Evolutionary conservation across 2,888 invertebrate genomes (phyloP).

Genomic region (Trypoxylon attenuatum): DNA sequence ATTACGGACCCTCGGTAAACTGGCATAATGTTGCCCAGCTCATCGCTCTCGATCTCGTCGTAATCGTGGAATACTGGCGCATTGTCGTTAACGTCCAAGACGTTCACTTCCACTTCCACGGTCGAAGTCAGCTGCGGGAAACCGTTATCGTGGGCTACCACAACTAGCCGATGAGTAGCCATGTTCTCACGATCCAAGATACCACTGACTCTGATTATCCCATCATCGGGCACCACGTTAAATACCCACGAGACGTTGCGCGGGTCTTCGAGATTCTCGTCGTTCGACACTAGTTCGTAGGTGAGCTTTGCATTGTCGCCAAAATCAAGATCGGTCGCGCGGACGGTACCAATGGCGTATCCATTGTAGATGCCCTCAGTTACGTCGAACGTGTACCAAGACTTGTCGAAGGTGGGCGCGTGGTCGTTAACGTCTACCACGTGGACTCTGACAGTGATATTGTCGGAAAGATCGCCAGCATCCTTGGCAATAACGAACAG

Average conservation of each 20-base stretch:
- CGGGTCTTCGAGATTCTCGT: slow-evolving; percentile 62
- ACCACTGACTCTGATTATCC: slow-evolving; percentile 84
- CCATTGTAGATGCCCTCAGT: slow-evolving; percentile 86
- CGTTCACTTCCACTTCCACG: slow-evolving; percentile 87
- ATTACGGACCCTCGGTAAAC: slow-evolving; percentile 85
- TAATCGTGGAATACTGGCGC: slow-evolving; percentile 87
- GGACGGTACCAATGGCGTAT: slow-evolving; percentile 84
- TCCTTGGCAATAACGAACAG: slow-evolving; percentile 87
- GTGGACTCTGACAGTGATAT: slow-evolving; percentile 82
- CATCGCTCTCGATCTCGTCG: slow-evolving; percentile 78
- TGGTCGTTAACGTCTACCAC: slow-evolving; percentile 90
- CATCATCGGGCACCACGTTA: slow-evolving; percentile 81
- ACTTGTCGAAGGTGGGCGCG: slow-evolving; percentile 87
- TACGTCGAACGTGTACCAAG: slow-evolving; percentile 89
- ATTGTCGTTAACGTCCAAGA: slow-evolving; percentile 90
- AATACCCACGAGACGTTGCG: slow-evolving; percentile 77
- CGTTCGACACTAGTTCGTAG: slow-evolving; percentile 78
- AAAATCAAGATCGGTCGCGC: slow-evolving; percentile 87
- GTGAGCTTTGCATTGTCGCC: slow-evolving; percentile 87
- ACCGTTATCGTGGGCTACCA: slow-evolving; percentile 86
- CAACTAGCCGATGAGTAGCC: slow-evolving; percentile 82
- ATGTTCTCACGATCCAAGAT: slow-evolving; percentile 85
- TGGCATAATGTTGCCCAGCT: slow-evolving; percentile 76
- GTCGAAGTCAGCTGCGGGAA: slow-evolving; percentile 80
- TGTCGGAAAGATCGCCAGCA: slow-evolving; percentile 83